phyloP scores from a whole-genome alignment of 2,113 vertebrate genomes.

The Neotoma lepida region DNA sequence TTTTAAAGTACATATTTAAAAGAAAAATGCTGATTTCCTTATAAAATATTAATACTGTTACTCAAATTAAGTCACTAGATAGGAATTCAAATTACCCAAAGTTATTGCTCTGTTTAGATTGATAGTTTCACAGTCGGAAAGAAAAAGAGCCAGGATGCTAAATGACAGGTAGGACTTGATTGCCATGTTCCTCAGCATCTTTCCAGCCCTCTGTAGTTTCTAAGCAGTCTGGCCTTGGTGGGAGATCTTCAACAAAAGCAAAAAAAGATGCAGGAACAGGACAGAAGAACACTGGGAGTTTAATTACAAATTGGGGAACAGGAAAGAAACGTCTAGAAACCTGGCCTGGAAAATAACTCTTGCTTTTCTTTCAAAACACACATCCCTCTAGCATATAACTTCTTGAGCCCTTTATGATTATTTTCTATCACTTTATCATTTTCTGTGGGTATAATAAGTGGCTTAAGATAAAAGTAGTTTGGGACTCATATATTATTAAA shows the following conservation, averaged over 20 bases:
- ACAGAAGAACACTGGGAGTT: not conserved
- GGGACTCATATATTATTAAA: conserved; percentile 63
- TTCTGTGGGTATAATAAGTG: not conserved
- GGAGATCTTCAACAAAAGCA: not conserved
- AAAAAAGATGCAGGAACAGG: not conserved
- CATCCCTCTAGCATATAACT: not conserved
- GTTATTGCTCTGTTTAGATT: conserved; percentile 17
- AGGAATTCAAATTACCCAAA: conserved; percentile 61
- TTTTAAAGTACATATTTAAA: conserved; percentile 65
- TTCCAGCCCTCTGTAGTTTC: not conserved
- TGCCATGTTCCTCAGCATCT: not conserved
- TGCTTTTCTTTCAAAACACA: not conserved
- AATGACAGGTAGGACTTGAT: not conserved
- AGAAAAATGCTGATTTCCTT: conserved; percentile 67
- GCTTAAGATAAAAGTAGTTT: conserved; percentile 39
- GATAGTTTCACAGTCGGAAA: conserved; percentile 24
- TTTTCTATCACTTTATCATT: conserved; percentile 33
- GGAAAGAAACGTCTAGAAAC: not conserved
- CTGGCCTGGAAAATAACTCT: no score
- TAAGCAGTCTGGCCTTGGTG: not conserved
- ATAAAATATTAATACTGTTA: conserved; percentile 72
- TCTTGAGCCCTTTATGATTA: not conserved
- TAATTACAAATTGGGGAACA: not conserved
- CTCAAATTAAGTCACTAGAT: conserved; percentile 70
- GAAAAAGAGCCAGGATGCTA: not conserved